Evolutionary conservation across 2,888 invertebrate genomes (phyloP), one percentile per base, ranked within the genome.

Genomic region (Drosophila pseudotalamancana): DNA sequence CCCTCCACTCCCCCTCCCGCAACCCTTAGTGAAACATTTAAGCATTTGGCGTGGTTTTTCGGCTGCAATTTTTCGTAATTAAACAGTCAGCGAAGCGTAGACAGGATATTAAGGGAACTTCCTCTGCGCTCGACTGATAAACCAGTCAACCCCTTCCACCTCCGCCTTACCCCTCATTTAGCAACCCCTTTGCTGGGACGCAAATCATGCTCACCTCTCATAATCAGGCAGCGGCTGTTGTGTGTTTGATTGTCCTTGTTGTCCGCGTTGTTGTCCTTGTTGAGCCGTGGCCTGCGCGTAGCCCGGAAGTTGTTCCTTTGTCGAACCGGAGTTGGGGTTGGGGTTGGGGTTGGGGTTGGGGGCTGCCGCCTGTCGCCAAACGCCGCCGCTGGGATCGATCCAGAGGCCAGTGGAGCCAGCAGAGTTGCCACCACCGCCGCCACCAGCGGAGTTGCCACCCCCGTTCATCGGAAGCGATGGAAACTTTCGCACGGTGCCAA

Each of bases 311-410:
- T 89, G 89, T 82, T 91, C 91, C 87, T 91, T 91, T 86, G 89
- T 89, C 68, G 90, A 84, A 77, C 89, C 88, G 67, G 88, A 61
- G n/a, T n/a, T n/a, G n/a, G n/a, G n/a, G n/a, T n/a, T n/a, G n/a
- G n/a, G n/a, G n/a, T n/a, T n/a, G n/a, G n/a, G n/a, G n/a, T n/a
- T n/a, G 2, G 43, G 4, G 43, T 29, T 5, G 43, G 27, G 18
- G 65, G 88, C 73, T 34, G 37, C 45, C 53, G 91, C 90, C 84
- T 91, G 92, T 87, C 91, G 89, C 91, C 91, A 91, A 77, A 91
- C 90, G 59, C 92, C 91, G 61, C 91, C 91, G 57, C 90, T 90
- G 43, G 92, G 92, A 91, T 91, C 91, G 86, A 91, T 91, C 92
- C 92, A 92, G 53, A 91, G 88, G 11, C 91, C 91, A 60, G 63